Evolutionary conservation across 2,888 invertebrate species (phyloP).

Genomic region (Syrista parreyssii): DNA sequence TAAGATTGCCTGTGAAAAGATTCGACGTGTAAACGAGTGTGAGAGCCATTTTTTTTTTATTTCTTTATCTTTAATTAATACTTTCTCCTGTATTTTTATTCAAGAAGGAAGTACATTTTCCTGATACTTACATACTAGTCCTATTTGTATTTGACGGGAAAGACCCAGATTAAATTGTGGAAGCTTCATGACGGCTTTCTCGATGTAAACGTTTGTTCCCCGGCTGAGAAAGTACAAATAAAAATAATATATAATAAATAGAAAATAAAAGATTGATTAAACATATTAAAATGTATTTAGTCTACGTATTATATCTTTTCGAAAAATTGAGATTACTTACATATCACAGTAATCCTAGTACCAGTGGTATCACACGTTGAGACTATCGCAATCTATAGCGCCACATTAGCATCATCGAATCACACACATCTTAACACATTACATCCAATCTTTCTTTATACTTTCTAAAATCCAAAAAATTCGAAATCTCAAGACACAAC

Average conservation of each 20-base stretch:
- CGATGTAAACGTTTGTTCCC: not conserved
- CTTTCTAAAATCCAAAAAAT: not conserved
- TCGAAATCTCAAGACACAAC: not conserved
- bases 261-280: not conserved
- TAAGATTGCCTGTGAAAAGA: conserved; percentile 53
- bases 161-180: conserved; percentile 46
- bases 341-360: not conserved
- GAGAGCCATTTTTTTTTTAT: not conserved
- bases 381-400: not conserved
- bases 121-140: conserved; percentile 58
- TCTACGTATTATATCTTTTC: not conserved
- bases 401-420: not conserved
- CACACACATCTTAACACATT: no score
- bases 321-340: not conserved
- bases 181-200: not conserved
- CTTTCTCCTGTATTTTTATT: not conserved
- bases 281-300: not conserved
- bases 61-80: not conserved
- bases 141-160: conserved; percentile 56
- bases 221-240: not conserved
- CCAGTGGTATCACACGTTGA: not conserved
- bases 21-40: not conserved
- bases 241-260: not conserved
- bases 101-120: not conserved
- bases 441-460: not conserved